Evolutionary conservation across 2,888 invertebrate genomes (phyloP).

Genomic region (Eretmocerus hayati): DNA sequence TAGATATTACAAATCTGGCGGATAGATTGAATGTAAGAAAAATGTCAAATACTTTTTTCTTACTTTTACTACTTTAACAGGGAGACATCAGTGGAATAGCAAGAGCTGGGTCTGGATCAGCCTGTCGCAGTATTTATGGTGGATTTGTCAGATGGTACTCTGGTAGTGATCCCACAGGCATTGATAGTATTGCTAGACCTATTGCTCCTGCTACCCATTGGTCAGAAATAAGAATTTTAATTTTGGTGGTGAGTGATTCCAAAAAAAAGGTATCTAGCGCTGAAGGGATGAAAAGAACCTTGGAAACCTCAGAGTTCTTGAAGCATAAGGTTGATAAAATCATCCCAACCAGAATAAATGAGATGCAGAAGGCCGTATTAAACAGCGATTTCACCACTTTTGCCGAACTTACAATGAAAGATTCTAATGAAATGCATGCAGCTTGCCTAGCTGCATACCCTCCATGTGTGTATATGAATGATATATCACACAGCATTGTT

Average conservation of each 20-base stretch:
- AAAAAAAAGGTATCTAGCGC: slow-evolving; percentile 84
- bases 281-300: slow-evolving; percentile 77
- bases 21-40: not conserved
- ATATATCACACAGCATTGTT: slow-evolving; percentile 73
- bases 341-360: slow-evolving; percentile 65
- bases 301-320: slow-evolving; percentile 76
- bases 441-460: slow-evolving; percentile 89
- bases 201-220: slow-evolving; percentile 72
- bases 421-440: slow-evolving; percentile 96
- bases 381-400: slow-evolving; percentile 13
- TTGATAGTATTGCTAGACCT: slow-evolving; percentile 70
- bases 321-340: slow-evolving; percentile 63
- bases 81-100: slow-evolving; percentile 72
- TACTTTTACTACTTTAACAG: slow-evolving; percentile 32
- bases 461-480: slow-evolving; percentile 88
- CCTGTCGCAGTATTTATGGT: slow-evolving; percentile 88
- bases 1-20: not conserved
- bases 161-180: slow-evolving; percentile 59
- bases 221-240: slow-evolving; percentile 83
- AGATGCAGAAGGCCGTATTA: slow-evolving; percentile 44
- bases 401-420: slow-evolving; percentile 88
- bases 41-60: not conserved
- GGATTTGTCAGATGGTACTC: slow-evolving; percentile 93
- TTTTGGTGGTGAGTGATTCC: slow-evolving; percentile 73
- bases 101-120: slow-evolving; percentile 87